Evolutionary conservation across 2,888 invertebrate genomes (phyloP), one percentile per base, ranked within the genome.

Genomic region (Rhagophthalmus giganteus): DNA sequence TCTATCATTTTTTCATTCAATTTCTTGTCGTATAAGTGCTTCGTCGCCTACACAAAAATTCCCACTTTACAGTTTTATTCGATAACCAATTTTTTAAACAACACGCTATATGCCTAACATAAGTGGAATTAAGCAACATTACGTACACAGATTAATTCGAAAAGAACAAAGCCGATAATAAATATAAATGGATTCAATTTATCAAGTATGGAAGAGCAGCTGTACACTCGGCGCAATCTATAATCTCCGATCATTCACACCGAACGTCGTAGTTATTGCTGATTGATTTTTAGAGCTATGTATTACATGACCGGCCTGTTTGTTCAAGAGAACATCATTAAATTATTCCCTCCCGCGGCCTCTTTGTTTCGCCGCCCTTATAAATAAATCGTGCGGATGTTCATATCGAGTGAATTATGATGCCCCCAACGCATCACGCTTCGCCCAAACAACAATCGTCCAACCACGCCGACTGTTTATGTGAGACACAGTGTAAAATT

Each of bases 341-440:
- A 74, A 73, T 74, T 72, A 74, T 71, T 68, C 67, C 68, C 68
- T 68, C 71, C 70, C 67, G 68, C 69, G 68, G 64, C 59, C 63
- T 64, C 63, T 66, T 65, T 67, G 66, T 66, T 64, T 59, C 57
- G 59, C 65, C 65, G 66, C 65, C 62, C 59, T 54, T 63, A 67
- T 67, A 67, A 69, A 69, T 68, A 67, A 67, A 58, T 57, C 46
- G 55, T 48, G 55, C 45, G 52, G 54, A 58, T 53, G 54, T 47
- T 64, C 66, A 60, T 63, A 65, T 60, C 41, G 61, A 63, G 63
- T 68, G 68, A 70, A 56, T 69, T 70, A 69, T 68, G 62, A 63
- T 60, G 59, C 58, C 64, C 60, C 47, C 54, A 51, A 50, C 52
- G 52, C 59, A 56, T 49, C 56, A 55, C 49, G 55, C 37, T 44